Conservation (phyloP, 2,797 vertebrate genomes). For the Erpetoichthys calabaricus region DNA sequence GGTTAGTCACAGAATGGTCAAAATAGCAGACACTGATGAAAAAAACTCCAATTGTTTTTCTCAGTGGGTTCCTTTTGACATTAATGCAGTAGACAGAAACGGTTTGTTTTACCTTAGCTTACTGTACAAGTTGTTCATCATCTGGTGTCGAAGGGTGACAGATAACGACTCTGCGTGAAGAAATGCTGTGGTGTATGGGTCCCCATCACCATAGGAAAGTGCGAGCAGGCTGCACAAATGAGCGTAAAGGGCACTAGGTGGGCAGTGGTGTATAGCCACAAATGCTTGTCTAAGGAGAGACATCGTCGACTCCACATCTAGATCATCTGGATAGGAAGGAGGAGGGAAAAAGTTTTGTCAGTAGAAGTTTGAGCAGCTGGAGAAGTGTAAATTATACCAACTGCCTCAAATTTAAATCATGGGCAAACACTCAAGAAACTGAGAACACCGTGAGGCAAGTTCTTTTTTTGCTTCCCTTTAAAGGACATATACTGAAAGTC, state of each 20-base stretch:
- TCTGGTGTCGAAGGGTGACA: slow-evolving; percentile 66
- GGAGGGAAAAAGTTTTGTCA: neutral
- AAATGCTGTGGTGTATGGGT: slow-evolving; percentile 56
- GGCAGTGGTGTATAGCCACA: slow-evolving; percentile 61
- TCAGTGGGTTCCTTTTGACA: accelerated
- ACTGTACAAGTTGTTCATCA: slow-evolving; percentile 54
- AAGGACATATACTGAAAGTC: too few species aligned
- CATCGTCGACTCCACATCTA: slow-evolving; percentile 45
- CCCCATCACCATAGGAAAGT: slow-evolving; percentile 48
- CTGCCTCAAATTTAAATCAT: neutral
- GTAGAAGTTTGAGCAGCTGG: neutral
- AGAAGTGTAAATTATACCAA: neutral
- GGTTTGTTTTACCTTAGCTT: slow-evolving; percentile 51
- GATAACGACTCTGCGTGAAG: slow-evolving; percentile 66
- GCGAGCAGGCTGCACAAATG: slow-evolving; percentile 60
- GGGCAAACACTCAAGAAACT: neutral
- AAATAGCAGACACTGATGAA: neutral
- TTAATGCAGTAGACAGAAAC: neutral
- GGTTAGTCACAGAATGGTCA: neutral
- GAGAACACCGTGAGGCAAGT: too few species aligned
- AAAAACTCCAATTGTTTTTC: too few species aligned
- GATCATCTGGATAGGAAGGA: slow-evolving; percentile 29
- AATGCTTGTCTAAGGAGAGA: slow-evolving; percentile 51
- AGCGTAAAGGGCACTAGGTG: slow-evolving; percentile 53
- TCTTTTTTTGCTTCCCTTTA: too few species aligned